These are phyloP conservation scores for Ancistrus triradiatus DNA, from an alignment of 2,113 vertebrate species.

Conservation along the genomic window DNA sequence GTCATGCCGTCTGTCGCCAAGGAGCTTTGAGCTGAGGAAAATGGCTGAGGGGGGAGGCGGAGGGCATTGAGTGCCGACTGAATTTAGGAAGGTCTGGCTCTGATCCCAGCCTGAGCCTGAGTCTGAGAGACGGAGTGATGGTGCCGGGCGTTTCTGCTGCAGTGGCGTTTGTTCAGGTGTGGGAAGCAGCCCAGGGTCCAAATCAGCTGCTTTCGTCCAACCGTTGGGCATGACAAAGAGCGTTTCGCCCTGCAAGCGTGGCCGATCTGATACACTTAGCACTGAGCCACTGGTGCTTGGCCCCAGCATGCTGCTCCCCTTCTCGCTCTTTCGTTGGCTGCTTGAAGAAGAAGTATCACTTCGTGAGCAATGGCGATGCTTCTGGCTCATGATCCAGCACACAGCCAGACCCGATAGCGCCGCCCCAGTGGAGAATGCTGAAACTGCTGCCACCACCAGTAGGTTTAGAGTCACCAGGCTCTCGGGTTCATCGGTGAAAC, in stretches of 20 bases:
- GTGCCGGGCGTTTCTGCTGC: slow-evolving; percentile 82
- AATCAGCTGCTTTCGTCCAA: slow-evolving; percentile 83
- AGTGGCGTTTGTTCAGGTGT: slow-evolving; percentile 93
- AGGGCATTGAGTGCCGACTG: slow-evolving; percentile 63
- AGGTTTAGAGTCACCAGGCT: slow-evolving; percentile 93
- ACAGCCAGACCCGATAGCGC: slow-evolving; percentile 91
- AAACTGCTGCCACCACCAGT: slow-evolving; percentile 90
- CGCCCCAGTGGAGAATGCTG: slow-evolving; percentile 91
- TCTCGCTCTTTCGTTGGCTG: slow-evolving; percentile 80
- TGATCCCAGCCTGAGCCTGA: slow-evolving; percentile 85
- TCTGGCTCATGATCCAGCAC: slow-evolving; percentile 93
- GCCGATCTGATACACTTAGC: slow-evolving; percentile 77
- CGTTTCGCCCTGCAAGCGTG: slow-evolving; percentile 68
- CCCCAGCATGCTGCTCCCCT: slow-evolving; percentile 76
- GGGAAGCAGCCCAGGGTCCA: slow-evolving; percentile 86
- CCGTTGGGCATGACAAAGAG: slow-evolving; percentile 90
- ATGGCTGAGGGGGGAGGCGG: slow-evolving; percentile 59
- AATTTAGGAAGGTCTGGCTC: slow-evolving; percentile 79
- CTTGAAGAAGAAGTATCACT: slow-evolving; percentile 59
- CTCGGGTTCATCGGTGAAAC: slow-evolving; percentile 85
- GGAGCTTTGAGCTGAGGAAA: slow-evolving; percentile 74
- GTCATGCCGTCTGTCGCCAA: slow-evolving; percentile 56
- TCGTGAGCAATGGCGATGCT: slow-evolving; percentile 74
- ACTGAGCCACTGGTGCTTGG: slow-evolving; percentile 84
- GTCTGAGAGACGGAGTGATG: slow-evolving; percentile 71